Percentiles rank a stretch among this genome's conserved stretches.
These are phyloP conservation scores for Unio pictorum DNA, from an alignment of 2,888 invertebrate genomes.

Conservation along the genomic window DNA sequence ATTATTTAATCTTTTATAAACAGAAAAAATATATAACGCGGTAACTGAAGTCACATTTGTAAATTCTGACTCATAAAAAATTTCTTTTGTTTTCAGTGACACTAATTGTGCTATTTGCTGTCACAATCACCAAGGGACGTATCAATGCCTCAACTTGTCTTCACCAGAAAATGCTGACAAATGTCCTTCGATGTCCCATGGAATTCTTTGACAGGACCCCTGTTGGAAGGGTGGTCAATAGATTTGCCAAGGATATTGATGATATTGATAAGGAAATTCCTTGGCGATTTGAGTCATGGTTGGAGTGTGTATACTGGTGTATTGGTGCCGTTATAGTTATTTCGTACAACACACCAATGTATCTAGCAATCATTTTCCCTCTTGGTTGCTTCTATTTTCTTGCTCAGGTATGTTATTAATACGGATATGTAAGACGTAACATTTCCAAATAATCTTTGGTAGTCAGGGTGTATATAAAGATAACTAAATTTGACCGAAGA, in stretches of 20 bases:
- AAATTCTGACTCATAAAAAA: too few relatives aligned
- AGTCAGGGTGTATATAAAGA: too few relatives aligned
- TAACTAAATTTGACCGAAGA: too few relatives aligned
- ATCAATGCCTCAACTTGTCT: constrained; percentile 51
- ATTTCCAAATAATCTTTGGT: too few relatives aligned
- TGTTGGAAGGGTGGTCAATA: constrained; percentile 52
- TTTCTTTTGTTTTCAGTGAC: not conserved
- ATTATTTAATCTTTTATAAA: too few relatives aligned
- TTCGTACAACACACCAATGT: constrained; percentile 62
- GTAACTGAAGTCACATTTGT: too few relatives aligned
- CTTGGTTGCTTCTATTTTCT: constrained; percentile 64
- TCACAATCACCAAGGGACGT: constrained; percentile 16
- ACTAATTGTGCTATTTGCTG: not conserved
- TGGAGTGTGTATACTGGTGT: constrained; percentile 41
- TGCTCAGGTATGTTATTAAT: constrained; percentile 60
- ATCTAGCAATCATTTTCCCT: constrained; percentile 59
- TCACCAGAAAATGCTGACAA: constrained; percentile 1
- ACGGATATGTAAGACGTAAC: not conserved
- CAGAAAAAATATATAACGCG: too few relatives aligned
- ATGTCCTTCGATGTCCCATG: constrained; percentile 10
- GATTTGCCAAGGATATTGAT: constrained; percentile 50
- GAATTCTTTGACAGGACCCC: constrained; percentile 13
- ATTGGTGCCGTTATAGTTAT: constrained; percentile 65
- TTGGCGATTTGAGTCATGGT: constrained; percentile 23
- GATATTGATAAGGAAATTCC: constrained; percentile 44